Evolutionary conservation across 1,140 invertebrate species (phyloP), one percentile per base, ranked within the genome.

Genomic region (Maconellicoccus hirsutus): DNA sequence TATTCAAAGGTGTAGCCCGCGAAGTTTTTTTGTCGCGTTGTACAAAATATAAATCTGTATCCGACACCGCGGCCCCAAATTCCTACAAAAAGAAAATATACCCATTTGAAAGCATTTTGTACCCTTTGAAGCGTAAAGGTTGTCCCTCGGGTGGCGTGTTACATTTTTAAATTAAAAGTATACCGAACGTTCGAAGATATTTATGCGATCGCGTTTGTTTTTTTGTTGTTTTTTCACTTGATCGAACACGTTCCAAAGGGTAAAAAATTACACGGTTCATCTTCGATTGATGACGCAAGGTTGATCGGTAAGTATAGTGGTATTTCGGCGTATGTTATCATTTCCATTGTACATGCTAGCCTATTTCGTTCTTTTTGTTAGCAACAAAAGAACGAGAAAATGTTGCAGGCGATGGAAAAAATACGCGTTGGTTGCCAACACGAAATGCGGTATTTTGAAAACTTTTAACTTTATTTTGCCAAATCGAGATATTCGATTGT

Each of bases 401-500:
- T 52, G 42, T 52, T 16, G 6, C 42, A 52, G 42, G 2, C 42
- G 42, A 19, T 19, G 42, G 42, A 52, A 52, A 52, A 52, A 52
- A 52, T 14, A 3, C n/a, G n/a, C 42, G n/a, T 8, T 16, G 6
- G 29, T 33, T 52, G 42, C 42, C 42, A 52, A 52, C 42, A 52
- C 29, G 29, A 52, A 52, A 2, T 33, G 29, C 29, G 29, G 29
- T 33, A 33, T 33, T 33, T 33, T 52, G 42, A 16, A 52, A 52
- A 52, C 42, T 52, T 52, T 52, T 19, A 19, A 52, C 42, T 16
- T 14, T 14, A 52, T 14, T 52, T 52, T 52, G 42, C 42, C 42
- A 52, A 52, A 52, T 52, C 42, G 42, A 52, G 42, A 52, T 52
- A 52, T 52, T 52, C n/a, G n/a, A n/a, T n/a, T 33, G 29, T 33